Percentiles rank a stretch among this genome's conserved stretches.
Conservation (phyloP, 2,113 vertebrate genomes). For the Empidonax traillii region DNA sequence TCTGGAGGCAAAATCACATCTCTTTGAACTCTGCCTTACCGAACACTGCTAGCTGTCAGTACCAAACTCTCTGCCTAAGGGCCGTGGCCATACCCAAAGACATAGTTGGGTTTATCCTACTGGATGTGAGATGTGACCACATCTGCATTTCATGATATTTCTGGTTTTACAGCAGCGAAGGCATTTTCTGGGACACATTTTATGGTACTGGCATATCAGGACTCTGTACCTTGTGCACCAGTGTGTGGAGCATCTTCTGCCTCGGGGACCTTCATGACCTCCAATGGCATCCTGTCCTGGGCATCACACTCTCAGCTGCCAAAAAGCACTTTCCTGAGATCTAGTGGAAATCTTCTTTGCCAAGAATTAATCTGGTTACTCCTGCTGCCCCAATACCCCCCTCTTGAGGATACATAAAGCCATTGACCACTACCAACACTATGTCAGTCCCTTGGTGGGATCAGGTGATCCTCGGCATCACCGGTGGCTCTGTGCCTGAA, state of each 20-base stretch:
- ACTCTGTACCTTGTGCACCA: fast-evolving
- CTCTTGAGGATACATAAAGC: neutral
- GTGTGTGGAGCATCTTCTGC: fast-evolving
- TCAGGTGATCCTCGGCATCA: neutral
- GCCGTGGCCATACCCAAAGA: neutral
- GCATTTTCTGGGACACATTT: neutral
- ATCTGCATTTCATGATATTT: neutral
- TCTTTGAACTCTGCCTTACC: neutral
- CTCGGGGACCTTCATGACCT: fast-evolving
- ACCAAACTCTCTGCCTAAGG: neutral
- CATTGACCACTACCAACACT: neutral
- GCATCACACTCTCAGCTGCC: fast-evolving
- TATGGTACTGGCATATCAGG: neutral
- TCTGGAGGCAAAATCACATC: neutral
- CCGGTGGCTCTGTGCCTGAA: neutral
- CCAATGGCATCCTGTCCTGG: neutral
- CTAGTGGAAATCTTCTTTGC: neutral
- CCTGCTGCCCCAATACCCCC: neutral
- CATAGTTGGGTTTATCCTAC: neutral
- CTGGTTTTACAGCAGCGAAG: neutral
- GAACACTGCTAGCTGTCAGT: neutral
- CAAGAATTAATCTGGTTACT: neutral
- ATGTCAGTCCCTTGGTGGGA: fast-evolving
- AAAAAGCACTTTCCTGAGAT: neutral
- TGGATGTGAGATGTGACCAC: neutral